Conservation (phyloP, 2,888 invertebrate genomes). For the Cantharis flavilabris region DNA sequence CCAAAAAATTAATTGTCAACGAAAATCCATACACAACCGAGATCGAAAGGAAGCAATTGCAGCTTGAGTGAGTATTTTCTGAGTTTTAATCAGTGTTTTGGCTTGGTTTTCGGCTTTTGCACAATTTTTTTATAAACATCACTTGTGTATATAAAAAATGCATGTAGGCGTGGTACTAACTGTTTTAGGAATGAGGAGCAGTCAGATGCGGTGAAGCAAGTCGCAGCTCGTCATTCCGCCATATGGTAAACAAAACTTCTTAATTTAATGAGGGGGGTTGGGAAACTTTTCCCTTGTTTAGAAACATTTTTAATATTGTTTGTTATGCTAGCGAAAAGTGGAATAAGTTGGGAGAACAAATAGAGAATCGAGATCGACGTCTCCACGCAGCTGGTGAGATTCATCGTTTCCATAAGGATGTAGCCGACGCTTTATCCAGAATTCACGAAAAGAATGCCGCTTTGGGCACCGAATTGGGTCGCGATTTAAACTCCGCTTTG, state of each 20-base stretch:
- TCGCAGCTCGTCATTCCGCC: slow-evolving; percentile 56
- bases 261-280: not conserved
- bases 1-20: slow-evolving; percentile 83
- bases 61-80: slow-evolving; percentile 73
- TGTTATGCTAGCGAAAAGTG: slow-evolving; percentile 69
- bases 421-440: slow-evolving; percentile 85
- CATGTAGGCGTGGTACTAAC: slow-evolving; percentile 50
- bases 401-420: slow-evolving; percentile 96
- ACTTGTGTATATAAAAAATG: slow-evolving; percentile 12
- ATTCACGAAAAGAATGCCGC: slow-evolving; percentile 89
- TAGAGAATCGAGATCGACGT: slow-evolving; percentile 84
- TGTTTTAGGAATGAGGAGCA: slow-evolving; percentile 48
- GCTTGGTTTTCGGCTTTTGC: not conserved
- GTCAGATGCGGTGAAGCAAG: slow-evolving; percentile 59
- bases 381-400: slow-evolving; percentile 95
- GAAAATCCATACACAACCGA: slow-evolving; percentile 86
- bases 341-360: slow-evolving; percentile 85
- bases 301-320: not conserved
- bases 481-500: slow-evolving; percentile 85
- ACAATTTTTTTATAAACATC: not conserved
- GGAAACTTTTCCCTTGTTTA: not conserved
- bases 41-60: slow-evolving; percentile 84
- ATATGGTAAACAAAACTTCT: slow-evolving; percentile 53
- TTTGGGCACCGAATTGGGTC: slow-evolving; percentile 76
- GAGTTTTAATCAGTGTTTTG: not conserved